These are phyloP conservation scores for Dasyornis broadbenti DNA, from an alignment of 2,113 vertebrate genomes.

Conservation along the genomic window DNA sequence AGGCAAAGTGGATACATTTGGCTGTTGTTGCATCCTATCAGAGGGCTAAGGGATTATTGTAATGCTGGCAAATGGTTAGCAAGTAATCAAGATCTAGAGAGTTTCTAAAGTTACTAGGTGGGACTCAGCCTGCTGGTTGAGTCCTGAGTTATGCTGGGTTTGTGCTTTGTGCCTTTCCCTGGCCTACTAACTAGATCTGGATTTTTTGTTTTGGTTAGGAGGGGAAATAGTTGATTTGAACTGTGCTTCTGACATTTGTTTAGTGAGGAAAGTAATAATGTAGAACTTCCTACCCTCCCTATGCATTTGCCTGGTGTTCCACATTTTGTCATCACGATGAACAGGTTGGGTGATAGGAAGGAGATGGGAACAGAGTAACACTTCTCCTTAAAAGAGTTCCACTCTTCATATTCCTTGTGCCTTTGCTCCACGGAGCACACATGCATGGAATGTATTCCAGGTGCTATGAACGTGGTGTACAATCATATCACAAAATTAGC, in stretches of 20 bases:
- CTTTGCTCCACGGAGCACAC: accelerated
- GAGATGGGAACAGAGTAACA: neutral
- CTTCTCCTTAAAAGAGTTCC: neutral
- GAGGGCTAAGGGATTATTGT: neutral
- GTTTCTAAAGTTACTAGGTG: neutral
- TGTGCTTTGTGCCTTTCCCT: neutral
- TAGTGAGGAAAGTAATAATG: neutral
- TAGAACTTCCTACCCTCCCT: neutral
- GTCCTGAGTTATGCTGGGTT: neutral
- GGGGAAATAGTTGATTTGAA: neutral
- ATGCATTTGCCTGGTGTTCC: neutral
- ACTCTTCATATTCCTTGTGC: neutral
- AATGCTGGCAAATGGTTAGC: neutral
- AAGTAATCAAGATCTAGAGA: neutral
- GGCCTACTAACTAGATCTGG: neutral
- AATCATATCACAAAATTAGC: neutral
- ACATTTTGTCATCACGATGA: accelerated
- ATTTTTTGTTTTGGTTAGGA: neutral
- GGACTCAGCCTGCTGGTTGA: neutral
- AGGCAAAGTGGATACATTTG: neutral
- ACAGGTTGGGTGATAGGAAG: neutral
- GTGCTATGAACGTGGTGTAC: neutral
- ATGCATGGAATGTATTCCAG: neutral
- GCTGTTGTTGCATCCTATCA: neutral
- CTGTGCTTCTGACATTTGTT: neutral